phyloP scores from a whole-genome alignment of 2,113 vertebrate genomes.

The Lasiurus borealis region DNA sequence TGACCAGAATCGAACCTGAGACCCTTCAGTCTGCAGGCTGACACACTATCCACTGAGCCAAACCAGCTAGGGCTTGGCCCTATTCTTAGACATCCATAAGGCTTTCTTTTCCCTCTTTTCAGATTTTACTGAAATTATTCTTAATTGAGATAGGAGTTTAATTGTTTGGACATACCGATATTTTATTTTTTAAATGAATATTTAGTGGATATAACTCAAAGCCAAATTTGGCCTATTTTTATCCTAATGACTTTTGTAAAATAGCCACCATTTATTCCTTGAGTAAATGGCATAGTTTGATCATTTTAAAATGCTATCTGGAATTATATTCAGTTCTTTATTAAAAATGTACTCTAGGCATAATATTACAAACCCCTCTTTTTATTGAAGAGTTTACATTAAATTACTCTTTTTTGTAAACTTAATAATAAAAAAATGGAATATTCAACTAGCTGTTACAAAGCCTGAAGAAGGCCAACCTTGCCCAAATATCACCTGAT shows the following conservation, averaged over 20 bases:
- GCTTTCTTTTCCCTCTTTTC: not conserved
- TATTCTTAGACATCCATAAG: not conserved
- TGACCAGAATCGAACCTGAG: too few species aligned
- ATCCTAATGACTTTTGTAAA: slow-evolving; percentile 20
- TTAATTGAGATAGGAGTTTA: not conserved
- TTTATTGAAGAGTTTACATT: not conserved
- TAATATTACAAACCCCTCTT: not conserved
- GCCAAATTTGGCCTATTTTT: slow-evolving; percentile 45
- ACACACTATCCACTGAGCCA: too few species aligned
- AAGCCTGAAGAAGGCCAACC: not conserved
- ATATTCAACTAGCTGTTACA: not conserved
- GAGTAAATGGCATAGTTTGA: slow-evolving; percentile 30
- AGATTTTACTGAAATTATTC: not conserved
- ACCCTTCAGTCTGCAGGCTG: too few species aligned
- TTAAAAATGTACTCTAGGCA: not conserved
- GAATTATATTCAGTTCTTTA: slow-evolving; percentile 18
- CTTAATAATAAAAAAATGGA: not conserved
- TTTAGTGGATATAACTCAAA: not conserved
- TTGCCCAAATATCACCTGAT: not conserved
- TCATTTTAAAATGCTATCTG: slow-evolving; percentile 42
- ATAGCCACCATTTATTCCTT: slow-evolving; percentile 29
- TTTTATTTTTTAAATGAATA: slow-evolving; percentile 33
- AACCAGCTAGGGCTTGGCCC: too few species aligned
- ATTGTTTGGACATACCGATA: slow-evolving; percentile 17
- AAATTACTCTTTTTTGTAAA: slow-evolving; percentile 37